Base-by-base conservation (phyloP, 2,888 invertebrate genomes). In the Eilema griseolum region DNA sequence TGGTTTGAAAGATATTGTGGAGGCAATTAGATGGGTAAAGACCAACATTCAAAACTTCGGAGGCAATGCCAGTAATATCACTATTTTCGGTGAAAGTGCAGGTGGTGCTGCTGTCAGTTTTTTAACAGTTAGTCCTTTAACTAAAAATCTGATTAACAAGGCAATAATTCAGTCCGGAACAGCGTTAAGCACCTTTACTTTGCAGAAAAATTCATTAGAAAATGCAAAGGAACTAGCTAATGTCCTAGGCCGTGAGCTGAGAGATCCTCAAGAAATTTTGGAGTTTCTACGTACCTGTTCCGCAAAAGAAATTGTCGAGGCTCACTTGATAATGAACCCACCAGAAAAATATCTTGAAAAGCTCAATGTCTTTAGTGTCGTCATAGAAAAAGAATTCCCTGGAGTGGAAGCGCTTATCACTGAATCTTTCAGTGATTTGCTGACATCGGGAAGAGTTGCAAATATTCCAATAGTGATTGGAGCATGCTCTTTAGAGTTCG, bases 401-500 rank as follows among this genome's bases (percentile, higher is more conserved):
- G 90, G 88, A 0, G 91, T 93, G 0, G 93, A 94, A 77, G 87
- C 92, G 0, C 85, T 91, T 2, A 72, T 93, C 4, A 91, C 90
- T 0, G 95, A 95, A 72, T 79, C 91, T 0, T 93, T 93, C 46
- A 84, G 89, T 7, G 89, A 93, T 57, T 61, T 93, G 2, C 64
- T 95, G 0, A 92, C 90, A 2, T 93, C 94, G 0, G 95, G 95
- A 0, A 83, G 94, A 14, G 83, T 92, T 0, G 89, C 94, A 1
- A 88, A 94, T 14, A 77, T 90, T 0, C 95, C 95, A 0, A 78
- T 92, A 2, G 93, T 95, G 93, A 89, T 94, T 5, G 95, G 95
- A 0, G 77, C 89, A 0, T 91, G 87, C 0, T 75, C 90, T 0
- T 69, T 93, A 4, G 95, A 95, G 71, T 85, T 92, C 4, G 82